Base-by-base conservation (phyloP, 2,113 vertebrate species). In the Bos javanicus region DNA sequence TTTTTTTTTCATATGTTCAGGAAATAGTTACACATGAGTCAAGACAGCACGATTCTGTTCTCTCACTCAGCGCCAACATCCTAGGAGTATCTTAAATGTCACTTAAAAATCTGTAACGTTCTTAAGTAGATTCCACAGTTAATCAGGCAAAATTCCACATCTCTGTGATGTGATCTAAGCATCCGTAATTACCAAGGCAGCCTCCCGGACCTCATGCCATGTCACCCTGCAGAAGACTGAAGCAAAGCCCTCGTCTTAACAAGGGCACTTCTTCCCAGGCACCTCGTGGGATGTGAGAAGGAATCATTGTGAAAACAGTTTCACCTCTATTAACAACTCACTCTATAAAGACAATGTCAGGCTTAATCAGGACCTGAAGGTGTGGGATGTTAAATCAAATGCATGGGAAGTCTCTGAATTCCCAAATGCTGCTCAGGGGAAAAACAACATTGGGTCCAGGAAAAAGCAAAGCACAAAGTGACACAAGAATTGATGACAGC, bases 341-440 rank as follows among this genome's bases (percentile, higher is more conserved):
- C 83, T 94, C 94, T 52, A 30, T 64, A 87, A 96, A 96, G 94
- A 97, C 87, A 8, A 0, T 48, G 92, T 94, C 96, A 57, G 95
- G n/a, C 84, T 59, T 12, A 9, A 95, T 81, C 90, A 87, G 90
- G 50, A 21, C 12, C 91, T 12, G 39, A 25, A 15, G 92, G 21
- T 1, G 59, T 0, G 12, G 30, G 60, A 36, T 3, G 92, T 19
- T 26, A 89, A 82, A 50, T 54, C 57, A 30, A 43, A 81, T 5
- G 50, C 76, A 48, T 2, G 10, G 74, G 76, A 90, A 50, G 48
- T 43, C 54, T 16, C 90, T 39, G 93, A 82, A 90, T 56, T 74
- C 95, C 96, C 95, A 56, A 4, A 12, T 0, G 84, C 81, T 2
- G 16, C 88, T 39, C 26, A 0, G 3, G 6, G 52, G 48, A 57